A percentile compares a stretch with the other conserved stretches of the same genome.
Evolutionary conservation across 2,888 invertebrate genomes (phyloP).

Genomic region (Rhabditoides inermis): DNA sequence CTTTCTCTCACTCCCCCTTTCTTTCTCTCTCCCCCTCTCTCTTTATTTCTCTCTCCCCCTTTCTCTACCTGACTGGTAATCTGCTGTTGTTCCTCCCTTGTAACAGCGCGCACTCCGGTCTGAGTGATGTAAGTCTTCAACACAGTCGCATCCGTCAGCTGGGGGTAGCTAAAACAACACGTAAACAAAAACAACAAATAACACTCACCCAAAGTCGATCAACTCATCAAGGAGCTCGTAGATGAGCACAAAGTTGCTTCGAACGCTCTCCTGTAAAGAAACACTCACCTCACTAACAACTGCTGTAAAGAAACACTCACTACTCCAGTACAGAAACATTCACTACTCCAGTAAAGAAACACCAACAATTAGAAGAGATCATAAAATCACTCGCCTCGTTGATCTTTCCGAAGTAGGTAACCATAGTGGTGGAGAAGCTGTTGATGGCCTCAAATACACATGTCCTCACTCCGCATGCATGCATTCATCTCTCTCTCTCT

Average conservation of each 20-base stretch:
- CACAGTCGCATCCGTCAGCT: conserved; percentile 99
- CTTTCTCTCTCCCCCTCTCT: neutral
- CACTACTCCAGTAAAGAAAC: neutral
- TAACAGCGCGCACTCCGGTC: conserved; percentile 69
- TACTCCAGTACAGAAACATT: neutral
- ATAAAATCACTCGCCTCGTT: conserved; percentile 65
- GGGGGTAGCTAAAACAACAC: conserved; percentile 98
- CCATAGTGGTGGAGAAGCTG: conserved; percentile 86
- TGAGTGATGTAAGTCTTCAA: conserved; percentile 98
- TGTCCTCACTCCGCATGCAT: too few relatives aligned
- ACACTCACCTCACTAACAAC: neutral
- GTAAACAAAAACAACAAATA: conserved; percentile 61
- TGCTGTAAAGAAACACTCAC: neutral
- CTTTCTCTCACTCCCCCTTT: neutral
- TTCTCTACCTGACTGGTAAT: neutral
- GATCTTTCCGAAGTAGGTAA: conserved; percentile 93
- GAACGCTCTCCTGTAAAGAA: conserved; percentile 83
- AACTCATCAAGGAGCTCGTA: conserved; percentile 84
- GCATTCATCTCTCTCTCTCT: too few relatives aligned
- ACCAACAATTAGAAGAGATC: neutral
- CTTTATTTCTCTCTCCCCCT: neutral
- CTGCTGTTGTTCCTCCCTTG: neutral
- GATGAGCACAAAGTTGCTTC: conserved; percentile 99
- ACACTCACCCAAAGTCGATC: conserved; percentile 48
- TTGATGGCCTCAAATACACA: conserved; percentile 70